These are phyloP conservation scores for Alouatta palliata DNA, from an alignment of 2,113 vertebrate species.

Conservation along the genomic window DNA sequence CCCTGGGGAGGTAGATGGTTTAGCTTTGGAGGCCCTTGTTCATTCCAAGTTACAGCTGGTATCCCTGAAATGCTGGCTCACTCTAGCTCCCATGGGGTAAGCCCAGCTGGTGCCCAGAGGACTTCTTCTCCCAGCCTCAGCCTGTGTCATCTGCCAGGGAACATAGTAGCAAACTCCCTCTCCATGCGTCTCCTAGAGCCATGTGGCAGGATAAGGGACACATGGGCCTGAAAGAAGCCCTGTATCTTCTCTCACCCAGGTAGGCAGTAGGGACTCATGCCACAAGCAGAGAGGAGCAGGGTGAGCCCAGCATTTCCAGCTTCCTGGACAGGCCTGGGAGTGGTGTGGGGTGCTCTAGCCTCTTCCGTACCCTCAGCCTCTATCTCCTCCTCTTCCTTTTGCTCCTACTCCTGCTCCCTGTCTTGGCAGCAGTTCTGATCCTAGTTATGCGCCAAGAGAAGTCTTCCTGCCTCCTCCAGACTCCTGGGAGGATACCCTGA, in stretches of 20 bases:
- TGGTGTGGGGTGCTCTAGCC: neutral
- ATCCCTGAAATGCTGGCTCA: neutral
- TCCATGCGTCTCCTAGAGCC: neutral
- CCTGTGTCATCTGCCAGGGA: neutral
- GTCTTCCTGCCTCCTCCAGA: neutral
- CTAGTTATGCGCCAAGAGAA: conserved; percentile 57
- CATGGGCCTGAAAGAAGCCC: neutral
- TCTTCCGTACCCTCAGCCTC: neutral
- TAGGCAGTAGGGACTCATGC: neutral
- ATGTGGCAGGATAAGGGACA: neutral
- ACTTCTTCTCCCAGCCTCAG: neutral
- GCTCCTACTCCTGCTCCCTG: conserved; percentile 7
- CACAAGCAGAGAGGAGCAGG: neutral
- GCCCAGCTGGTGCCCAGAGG: conserved; percentile 20
- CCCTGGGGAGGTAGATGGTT: conserved; percentile 25
- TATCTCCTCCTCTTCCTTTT: conserved; percentile 52
- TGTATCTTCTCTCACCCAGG: neutral
- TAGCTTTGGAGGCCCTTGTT: neutral
- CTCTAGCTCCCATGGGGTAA: neutral
- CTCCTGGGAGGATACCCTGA: neutral
- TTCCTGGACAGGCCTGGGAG: neutral
- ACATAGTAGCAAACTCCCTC: neutral
- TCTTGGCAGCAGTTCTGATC: conserved; percentile 55
- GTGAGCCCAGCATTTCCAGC: neutral
- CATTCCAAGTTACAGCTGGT: neutral